Evolutionary conservation across 2,888 invertebrate genomes (phyloP).

Genomic region (Calliphora vomitoria): DNA sequence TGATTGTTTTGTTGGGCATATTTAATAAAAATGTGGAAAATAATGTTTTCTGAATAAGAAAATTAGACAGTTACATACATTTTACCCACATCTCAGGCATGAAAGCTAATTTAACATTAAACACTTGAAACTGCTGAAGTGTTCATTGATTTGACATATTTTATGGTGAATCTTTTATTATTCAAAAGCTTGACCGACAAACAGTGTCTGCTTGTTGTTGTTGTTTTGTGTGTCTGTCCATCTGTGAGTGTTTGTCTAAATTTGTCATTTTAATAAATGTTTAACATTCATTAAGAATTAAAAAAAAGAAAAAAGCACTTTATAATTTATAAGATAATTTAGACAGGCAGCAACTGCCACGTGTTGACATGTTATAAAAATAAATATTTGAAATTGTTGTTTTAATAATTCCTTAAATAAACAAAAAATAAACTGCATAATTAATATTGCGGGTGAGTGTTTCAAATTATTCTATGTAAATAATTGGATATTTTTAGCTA

Average conservation of each 20-base stretch:
- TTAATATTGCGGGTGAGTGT: too few relatives aligned
- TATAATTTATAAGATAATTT: constrained; percentile 6
- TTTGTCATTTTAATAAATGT: constrained; percentile 18
- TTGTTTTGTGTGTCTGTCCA: not conserved
- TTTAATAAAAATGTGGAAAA: constrained; percentile 16
- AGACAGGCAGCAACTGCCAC: constrained; percentile 12
- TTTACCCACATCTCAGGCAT: not conserved
- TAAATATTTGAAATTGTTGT: not conserved
- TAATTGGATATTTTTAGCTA: too few relatives aligned
- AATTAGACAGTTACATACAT: not conserved
- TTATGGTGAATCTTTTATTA: constrained; percentile 20
- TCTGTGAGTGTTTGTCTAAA: not conserved
- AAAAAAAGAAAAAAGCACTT: too few relatives aligned
- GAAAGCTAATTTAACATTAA: not conserved
- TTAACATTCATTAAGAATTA: constrained; percentile 8
- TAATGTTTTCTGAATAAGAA: not conserved
- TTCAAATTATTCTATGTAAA: too few relatives aligned
- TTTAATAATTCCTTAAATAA: not conserved
- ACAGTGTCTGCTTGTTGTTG: too few relatives aligned
- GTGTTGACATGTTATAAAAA: not conserved
- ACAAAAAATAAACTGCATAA: not conserved
- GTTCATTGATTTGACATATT: constrained; percentile 24
- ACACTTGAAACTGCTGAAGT: constrained; percentile 31
- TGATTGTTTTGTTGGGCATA: not conserved
- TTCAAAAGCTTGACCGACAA: not conserved